Percentiles rank a stretch among this genome's conserved stretches.
Conservation (phyloP, 2,113 vertebrate species). For the Colius striatus region DNA sequence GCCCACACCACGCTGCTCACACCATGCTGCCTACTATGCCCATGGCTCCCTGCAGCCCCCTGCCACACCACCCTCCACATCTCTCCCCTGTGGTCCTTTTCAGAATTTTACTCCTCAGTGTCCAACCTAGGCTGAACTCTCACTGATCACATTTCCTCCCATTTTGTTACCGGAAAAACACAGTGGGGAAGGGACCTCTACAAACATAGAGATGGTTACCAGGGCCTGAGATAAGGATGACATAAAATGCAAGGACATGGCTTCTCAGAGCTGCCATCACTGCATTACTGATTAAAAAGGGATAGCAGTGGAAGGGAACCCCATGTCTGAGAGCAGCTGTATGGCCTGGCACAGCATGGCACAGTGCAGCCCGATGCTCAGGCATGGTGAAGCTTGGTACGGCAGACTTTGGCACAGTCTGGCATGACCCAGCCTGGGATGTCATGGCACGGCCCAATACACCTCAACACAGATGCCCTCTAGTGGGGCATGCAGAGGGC, state of each 20-base stretch:
- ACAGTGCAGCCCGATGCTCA: neutral
- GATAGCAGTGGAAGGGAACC: neutral
- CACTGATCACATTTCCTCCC: neutral
- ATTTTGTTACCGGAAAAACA: neutral
- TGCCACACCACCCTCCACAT: no score
- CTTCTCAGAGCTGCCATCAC: no score
- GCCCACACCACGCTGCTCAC: no score
- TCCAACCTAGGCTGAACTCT: neutral
- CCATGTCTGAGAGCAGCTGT: neutral
- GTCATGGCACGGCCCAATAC: no score
- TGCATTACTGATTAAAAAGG: neutral
- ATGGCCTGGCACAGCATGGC: neutral
- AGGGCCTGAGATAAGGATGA: neutral
- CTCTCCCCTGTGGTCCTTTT: no score
- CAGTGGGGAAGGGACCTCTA: neutral
- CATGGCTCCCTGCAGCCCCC: no score
- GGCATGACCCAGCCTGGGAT: no score
- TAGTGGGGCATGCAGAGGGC: no score
- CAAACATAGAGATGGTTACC: neutral
- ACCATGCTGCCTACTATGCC: no score
- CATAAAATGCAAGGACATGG: neutral
- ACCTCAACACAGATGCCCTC: neutral
- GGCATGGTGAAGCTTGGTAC: no score
- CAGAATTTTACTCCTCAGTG: neutral
- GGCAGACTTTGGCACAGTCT: accelerated